phyloP scores from a whole-genome alignment of 2,113 vertebrate species.

The Genyomyrus donnyi region DNA sequence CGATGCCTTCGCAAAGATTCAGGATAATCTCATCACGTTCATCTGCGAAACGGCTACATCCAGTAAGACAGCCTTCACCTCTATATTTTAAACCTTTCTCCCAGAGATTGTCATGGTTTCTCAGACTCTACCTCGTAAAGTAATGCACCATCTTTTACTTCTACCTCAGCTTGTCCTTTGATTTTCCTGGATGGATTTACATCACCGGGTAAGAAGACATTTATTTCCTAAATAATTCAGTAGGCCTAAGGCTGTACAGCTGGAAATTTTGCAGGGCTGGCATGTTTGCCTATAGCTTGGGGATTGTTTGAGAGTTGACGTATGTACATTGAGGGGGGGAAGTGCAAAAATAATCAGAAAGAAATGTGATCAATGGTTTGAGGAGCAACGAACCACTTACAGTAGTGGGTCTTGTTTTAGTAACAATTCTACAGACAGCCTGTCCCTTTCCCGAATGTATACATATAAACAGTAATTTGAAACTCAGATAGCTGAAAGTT shows the following conservation, averaged over 20 bases:
- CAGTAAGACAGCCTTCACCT: slow-evolving; percentile 62
- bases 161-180: slow-evolving; percentile 83
- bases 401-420: not conserved
- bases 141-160: slow-evolving; percentile 23
- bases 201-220: slow-evolving; percentile 77
- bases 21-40: slow-evolving; percentile 95
- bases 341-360: not conserved
- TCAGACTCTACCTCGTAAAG: not conserved
- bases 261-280: not conserved
- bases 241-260: not conserved
- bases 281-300: not conserved
- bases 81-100: not conserved
- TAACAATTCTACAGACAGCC: not conserved
- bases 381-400: not conserved
- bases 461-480: not conserved
- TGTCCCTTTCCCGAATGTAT: not conserved
- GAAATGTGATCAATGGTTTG: not conserved
- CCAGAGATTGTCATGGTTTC: not conserved
- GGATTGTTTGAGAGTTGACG: not conserved
- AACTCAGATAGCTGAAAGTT: not conserved
- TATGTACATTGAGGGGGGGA: not conserved
- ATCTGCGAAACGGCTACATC: slow-evolving; percentile 98
- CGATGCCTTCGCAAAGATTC: slow-evolving; percentile 92
- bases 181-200: slow-evolving; percentile 96
- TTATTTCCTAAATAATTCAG: not conserved